Evolutionary conservation across 1,140 invertebrate genomes (phyloP).

Genomic region (Cotesia vestalis): DNA sequence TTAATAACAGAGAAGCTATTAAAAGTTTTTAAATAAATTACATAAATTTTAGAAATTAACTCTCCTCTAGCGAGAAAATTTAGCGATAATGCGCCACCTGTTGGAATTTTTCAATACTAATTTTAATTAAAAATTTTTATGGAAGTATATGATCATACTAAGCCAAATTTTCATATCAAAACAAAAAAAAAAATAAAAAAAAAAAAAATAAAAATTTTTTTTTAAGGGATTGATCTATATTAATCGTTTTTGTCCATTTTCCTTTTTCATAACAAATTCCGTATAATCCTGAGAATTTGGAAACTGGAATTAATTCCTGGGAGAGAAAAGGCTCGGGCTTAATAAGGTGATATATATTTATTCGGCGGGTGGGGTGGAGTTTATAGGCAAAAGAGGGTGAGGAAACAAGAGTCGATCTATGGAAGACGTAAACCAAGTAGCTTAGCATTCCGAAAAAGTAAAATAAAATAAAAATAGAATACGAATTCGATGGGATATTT

Average conservation of each 20-base stretch:
- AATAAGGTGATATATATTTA: slow-evolving; percentile 44
- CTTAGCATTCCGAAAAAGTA: slow-evolving; percentile 53
- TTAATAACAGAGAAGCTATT: no score
- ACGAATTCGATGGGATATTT: slow-evolving; percentile 41
- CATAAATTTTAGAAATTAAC: no score
- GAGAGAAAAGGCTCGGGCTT: slow-evolving; percentile 27
- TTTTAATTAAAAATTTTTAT: no score
- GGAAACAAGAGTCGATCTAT: slow-evolving; percentile 3
- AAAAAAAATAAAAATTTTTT: no score
- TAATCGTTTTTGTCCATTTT: neutral
- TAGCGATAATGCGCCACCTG: no score
- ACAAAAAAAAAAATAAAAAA: no score
- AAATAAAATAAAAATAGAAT: slow-evolving; percentile 28
- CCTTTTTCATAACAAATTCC: neutral
- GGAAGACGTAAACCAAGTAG: slow-evolving; percentile 39
- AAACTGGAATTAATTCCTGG: neutral
- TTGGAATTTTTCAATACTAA: no score
- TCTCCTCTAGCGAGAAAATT: no score
- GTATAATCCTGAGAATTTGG: neutral
- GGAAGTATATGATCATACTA: no score
- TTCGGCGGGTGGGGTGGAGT: slow-evolving; percentile 37
- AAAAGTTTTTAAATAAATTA: no score
- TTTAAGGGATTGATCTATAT: no score
- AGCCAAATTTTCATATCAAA: neutral
- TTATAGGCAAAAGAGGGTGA: slow-evolving; percentile 40